Conservation (phyloP, 2,113 vertebrate genomes). For the Brevimyrus niger region DNA sequence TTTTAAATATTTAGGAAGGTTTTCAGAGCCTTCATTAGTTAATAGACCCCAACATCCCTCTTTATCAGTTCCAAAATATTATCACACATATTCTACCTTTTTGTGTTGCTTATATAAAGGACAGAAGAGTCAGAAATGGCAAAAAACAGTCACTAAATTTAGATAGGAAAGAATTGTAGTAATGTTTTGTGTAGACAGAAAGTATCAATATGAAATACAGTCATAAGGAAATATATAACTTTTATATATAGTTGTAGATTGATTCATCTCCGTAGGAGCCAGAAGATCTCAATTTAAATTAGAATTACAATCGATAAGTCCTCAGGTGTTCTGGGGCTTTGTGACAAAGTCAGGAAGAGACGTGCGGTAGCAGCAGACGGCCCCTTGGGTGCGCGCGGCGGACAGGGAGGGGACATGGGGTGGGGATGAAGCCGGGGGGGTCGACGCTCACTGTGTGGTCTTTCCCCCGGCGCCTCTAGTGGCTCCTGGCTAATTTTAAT, state of each 20-base stretch:
- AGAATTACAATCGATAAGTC: not conserved
- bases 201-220: not conserved
- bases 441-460: constrained; percentile 34
- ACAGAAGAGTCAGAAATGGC: not conserved
- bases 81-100: not conserved
- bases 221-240: not conserved
- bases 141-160: not conserved
- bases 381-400: not conserved
- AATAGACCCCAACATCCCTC: not conserved
- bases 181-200: not conserved
- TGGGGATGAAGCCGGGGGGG: constrained; percentile 2
- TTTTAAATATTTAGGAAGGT: not conserved
- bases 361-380: not conserved
- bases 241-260: not conserved
- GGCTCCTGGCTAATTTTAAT: constrained; percentile 38
- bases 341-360: not conserved
- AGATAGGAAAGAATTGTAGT: not conserved
- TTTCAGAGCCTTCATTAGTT: not conserved
- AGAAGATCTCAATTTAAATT: not conserved
- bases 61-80: not conserved
- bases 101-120: not conserved
- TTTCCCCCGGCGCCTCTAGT: not conserved
- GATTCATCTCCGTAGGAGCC: not conserved
- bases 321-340: not conserved
- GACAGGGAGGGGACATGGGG: constrained; percentile 27